Evolutionary conservation across 2,113 vertebrate genomes (phyloP), one percentile per base, ranked within the genome.

Genomic region (Gopherus flavomarginatus): DNA sequence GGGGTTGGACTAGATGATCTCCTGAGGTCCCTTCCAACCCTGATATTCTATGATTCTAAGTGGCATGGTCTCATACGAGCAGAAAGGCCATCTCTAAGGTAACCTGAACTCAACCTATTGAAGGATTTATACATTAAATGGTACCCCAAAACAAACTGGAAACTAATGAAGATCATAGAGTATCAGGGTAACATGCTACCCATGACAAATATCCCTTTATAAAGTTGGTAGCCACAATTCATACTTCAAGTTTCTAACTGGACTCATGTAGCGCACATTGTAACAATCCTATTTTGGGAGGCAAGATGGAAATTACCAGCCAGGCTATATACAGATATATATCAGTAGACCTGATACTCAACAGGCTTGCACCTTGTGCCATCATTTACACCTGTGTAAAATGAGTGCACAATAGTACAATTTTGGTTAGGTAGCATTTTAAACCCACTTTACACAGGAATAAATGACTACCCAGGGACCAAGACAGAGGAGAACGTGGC

Each of bases 81-180:
- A 72, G 19, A 72, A 72, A 38, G 4, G 19, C 65, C 16, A 72
- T 72, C 65, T 22, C 65, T 38, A n/a, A 72, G 65, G 65, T 72
- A 72, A 19, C 17, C 65, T 72, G 35, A 72, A 21, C 65, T 72
- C 62, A 65, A 17, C 62, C 16, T 9, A 72, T 9, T 38, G 65
- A 72, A 22, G 4, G n/a, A 19, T 72, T 38, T 72, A 72, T 38
- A 72, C 3, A 7, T 72, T 21, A 72, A 72, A 38, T 38, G 19
- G 9, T 38, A 38, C n/a, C 65, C 19, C n/a, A 72, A 22, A 38
- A 38, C 35, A 10, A 38, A 72, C 3, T 22, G n/a, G 35, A 38
- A 72, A 21, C 65, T 9, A 38, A 17, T 72, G 65, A 92, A 89
- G 77, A 38, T 11, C 1, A 1, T 6, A 0, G 0, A 83, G 50